These are phyloP conservation scores for Heliconius aoede DNA, from an alignment of 2,888 invertebrate species.

Conservation along the genomic window DNA sequence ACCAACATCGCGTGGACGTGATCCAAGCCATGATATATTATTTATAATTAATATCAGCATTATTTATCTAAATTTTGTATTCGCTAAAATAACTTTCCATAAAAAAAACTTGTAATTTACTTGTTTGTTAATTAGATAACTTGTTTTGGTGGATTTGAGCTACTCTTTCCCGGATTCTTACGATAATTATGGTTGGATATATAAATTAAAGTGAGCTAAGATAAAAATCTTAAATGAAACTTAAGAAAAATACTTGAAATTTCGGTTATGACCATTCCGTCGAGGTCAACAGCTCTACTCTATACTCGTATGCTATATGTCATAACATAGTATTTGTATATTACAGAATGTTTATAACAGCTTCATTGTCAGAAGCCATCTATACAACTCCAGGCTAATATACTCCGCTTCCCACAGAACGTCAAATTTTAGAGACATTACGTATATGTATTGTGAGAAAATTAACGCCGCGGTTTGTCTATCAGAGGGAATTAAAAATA, in stretches of 20 bases:
- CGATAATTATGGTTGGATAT: not conserved
- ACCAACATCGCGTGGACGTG: conserved; percentile 48
- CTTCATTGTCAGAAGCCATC: too few species aligned
- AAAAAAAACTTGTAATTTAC: conserved; percentile 14
- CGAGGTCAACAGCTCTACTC: not conserved
- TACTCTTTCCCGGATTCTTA: not conserved
- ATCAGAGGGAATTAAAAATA: not conserved
- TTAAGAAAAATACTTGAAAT: not conserved
- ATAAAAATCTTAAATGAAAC: not conserved
- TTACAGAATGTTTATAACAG: too few species aligned
- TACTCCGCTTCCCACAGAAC: not conserved
- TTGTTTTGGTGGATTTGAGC: not conserved
- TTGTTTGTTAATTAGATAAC: conserved; percentile 12
- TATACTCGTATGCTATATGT: not conserved
- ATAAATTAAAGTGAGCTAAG: not conserved
- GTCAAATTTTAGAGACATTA: not conserved
- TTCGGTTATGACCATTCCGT: not conserved
- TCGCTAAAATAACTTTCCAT: conserved; percentile 39
- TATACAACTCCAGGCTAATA: too few species aligned
- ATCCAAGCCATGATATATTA: conserved; percentile 50
- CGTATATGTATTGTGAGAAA: not conserved
- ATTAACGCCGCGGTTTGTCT: not conserved
- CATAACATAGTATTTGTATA: too few species aligned
- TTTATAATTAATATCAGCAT: conserved; percentile 47
- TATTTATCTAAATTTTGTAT: conserved; percentile 49